These are phyloP conservation scores for Coptodon rendalli DNA, from an alignment of 2,113 vertebrate genomes.

Conservation along the genomic window DNA sequence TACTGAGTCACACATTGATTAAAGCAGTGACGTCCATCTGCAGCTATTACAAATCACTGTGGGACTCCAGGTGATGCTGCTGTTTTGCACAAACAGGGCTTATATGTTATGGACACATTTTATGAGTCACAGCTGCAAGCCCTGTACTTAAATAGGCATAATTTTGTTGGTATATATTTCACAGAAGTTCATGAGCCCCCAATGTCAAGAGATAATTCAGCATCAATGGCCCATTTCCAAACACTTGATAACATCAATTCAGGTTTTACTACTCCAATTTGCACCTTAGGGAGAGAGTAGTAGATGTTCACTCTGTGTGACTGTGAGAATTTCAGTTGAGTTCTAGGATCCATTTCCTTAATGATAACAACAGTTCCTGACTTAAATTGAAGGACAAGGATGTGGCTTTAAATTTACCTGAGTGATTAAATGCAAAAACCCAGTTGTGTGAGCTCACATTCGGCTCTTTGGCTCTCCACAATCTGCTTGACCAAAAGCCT, in stretches of 20 bases:
- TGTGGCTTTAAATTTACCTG: slow-evolving; percentile 4
- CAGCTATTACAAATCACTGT: neutral
- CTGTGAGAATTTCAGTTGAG: neutral
- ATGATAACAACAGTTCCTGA: neutral
- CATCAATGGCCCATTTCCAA: neutral
- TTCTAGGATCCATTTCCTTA: neutral
- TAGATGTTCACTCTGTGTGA: neutral
- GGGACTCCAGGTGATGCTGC: neutral
- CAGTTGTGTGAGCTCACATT: neutral
- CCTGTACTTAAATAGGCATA: neutral
- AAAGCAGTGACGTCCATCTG: neutral
- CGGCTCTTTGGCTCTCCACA: neutral
- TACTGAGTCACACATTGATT: neutral
- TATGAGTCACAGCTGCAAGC: neutral
- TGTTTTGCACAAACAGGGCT: neutral
- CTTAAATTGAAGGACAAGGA: neutral
- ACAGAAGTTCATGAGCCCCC: neutral
- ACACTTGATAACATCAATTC: neutral
- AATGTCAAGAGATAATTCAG: neutral
- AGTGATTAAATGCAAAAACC: slow-evolving; percentile 9
- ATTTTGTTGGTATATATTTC: neutral
- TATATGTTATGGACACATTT: neutral
- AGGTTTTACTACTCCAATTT: neutral
- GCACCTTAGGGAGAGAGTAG: neutral
- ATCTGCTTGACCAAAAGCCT: slow-evolving; percentile 22